Base-by-base conservation (phyloP, 1,140 invertebrate species). In the Ooceraea biroi region DNA sequence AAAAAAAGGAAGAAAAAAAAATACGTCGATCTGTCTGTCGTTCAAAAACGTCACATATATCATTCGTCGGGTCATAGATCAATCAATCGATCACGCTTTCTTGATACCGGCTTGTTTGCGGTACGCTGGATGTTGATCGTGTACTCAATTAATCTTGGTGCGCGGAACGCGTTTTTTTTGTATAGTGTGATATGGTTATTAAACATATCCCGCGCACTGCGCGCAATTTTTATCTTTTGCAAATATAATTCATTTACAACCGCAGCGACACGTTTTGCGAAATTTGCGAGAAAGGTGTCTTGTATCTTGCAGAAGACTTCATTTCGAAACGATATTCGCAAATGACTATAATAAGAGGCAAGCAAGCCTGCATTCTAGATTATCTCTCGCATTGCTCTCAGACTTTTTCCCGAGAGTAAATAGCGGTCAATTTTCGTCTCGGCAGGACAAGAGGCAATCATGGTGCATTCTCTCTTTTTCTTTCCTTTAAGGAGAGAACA, bases 1-100 rank as follows among this genome's bases (percentile, higher is more conserved):
- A 8, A 41, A 14, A n/a, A n/a, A 44, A 55, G n/a, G 55, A 44
- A 68, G 41, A 44, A 25, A 68, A 44, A 68, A 4, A 30, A 25
- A 66, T 11, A 25, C 11, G 22, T 68, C 12, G 10, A 78, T 71
- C 25, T 0, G 4, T 57, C 50, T 27, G 25, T 7, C 12, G 36
- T 10, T 71, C 27, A 46, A 46, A 71, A 41, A 63, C 22, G 50
- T 50, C 61, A 3, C 25, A 69, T 58, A 58, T 55, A 80, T 80
- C 66, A 80, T 25, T 80, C n/a, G 17, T 12, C n/a, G 11, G n/a
- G 30, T 48, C 50, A 30, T 22, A 57, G 36, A 57, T 69, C 63
- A 36, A 77, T 77, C 65, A 22, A 80, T 69, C 50, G 50, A 80
- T 71, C 50, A 57, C 48, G 50, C 76, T 80, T 71, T 69, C 76